Conservation (phyloP, 2,888 invertebrate genomes). For the Pemphredon lugubris region DNA sequence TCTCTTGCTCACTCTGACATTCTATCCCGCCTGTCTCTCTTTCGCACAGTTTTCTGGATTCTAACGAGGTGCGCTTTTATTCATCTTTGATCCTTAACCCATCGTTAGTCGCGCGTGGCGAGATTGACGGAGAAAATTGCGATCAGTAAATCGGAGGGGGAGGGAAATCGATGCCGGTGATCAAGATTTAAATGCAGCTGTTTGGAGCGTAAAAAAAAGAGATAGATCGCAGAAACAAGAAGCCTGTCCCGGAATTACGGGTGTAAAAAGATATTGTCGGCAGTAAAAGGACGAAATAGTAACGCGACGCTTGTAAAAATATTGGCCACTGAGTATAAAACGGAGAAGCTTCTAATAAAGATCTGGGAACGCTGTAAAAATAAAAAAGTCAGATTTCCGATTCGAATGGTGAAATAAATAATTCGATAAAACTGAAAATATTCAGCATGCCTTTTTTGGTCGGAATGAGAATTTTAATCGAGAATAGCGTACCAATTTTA, state of each 20-base stretch:
- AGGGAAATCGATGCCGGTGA: too few species aligned
- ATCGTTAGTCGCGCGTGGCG: too few species aligned
- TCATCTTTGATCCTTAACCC: too few species aligned
- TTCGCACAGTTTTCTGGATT: too few species aligned
- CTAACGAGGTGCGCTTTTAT: too few species aligned
- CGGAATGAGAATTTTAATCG: background rate
- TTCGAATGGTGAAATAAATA: constrained; percentile 28
- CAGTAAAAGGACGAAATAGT: constrained; percentile 35
- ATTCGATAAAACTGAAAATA: constrained; percentile 7
- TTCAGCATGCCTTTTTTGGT: background rate
- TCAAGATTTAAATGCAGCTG: constrained; percentile 1
- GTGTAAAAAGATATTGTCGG: constrained; percentile 44
- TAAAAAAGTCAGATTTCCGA: constrained; percentile 28
- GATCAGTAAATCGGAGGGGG: too few species aligned
- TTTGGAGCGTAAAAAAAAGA: constrained; percentile 15
- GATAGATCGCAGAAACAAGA: background rate
- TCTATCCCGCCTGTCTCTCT: too few species aligned
- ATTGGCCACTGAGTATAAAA: constrained; percentile 32
- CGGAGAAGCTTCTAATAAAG: constrained; percentile 27
- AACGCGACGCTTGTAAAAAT: constrained; percentile 32
- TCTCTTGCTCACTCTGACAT: too few species aligned
- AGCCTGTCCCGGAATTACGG: constrained; percentile 17
- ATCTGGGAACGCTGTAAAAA: constrained; percentile 29
- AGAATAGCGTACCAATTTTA: too few species aligned
- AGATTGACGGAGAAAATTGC: too few species aligned